Evolutionary conservation across 2,113 vertebrate genomes (phyloP).

Genomic region (Nymphicus hollandicus): DNA sequence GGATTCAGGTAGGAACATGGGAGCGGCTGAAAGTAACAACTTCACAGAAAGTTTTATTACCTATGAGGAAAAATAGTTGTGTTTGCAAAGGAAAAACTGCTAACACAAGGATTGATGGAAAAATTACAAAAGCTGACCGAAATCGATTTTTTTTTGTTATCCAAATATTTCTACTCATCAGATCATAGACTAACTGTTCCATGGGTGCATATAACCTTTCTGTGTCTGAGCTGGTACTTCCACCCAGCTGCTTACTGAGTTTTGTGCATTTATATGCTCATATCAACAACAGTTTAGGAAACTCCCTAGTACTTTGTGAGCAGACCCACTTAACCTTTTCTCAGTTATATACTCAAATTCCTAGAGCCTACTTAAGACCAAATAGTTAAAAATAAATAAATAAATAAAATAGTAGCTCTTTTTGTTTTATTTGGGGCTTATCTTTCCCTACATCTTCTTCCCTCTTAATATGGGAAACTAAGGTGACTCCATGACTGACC

Average conservation of each 20-base stretch:
- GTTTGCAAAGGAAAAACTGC: not conserved
- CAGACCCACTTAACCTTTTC: not conserved
- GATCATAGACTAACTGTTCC: not conserved
- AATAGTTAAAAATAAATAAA: not conserved
- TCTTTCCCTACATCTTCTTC: not conserved
- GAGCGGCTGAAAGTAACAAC: not conserved
- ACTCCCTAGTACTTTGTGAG: not conserved
- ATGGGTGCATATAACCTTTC: not conserved
- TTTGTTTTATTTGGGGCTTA: not conserved
- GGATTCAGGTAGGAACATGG: not conserved
- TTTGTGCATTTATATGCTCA: not conserved
- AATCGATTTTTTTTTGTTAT: not conserved
- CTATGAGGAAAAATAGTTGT: not conserved
- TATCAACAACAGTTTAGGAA: not conserved
- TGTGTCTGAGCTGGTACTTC: not conserved
- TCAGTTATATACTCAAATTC: not conserved
- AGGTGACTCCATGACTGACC: not conserved
- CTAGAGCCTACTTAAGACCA: not conserved
- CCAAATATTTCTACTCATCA: not conserved
- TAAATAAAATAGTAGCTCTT: not conserved
- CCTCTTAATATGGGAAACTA: not conserved
- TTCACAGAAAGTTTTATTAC: not conserved
- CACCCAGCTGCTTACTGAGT: fast-evolving
- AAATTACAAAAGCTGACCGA: not conserved
- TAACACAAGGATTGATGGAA: not conserved